Evolutionary conservation across 2,888 invertebrate species (phyloP).

Genomic region (Drosophila macrospina): DNA sequence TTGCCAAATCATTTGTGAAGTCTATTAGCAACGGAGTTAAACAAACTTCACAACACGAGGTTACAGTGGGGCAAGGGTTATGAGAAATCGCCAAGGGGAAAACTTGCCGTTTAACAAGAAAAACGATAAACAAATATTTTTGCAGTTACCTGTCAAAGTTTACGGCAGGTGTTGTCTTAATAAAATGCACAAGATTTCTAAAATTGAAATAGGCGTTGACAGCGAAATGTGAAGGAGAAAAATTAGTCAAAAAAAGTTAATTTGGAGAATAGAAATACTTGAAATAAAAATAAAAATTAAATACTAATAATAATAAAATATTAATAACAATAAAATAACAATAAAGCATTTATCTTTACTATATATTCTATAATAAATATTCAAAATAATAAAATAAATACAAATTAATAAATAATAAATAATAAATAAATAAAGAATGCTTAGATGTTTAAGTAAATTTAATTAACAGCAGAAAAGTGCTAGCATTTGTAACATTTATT

Average conservation of each 20-base stretch:
- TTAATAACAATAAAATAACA: too few species aligned
- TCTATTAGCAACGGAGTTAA: conserved; percentile 68
- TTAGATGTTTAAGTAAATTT: too few species aligned
- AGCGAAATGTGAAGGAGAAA: background rate
- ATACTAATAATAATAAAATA: too few species aligned
- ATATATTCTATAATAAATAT: too few species aligned
- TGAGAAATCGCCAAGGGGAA: background rate
- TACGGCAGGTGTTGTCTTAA: conserved; percentile 5
- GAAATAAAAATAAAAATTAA: background rate
- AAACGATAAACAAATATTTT: background rate
- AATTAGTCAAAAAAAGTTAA: background rate
- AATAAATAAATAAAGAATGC: too few species aligned
- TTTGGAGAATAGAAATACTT: background rate
- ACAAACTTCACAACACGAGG: conserved; percentile 53
- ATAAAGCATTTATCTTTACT: too few species aligned
- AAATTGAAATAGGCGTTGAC: background rate
- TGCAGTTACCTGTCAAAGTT: conserved; percentile 5
- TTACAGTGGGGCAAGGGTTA: conserved; percentile 38
- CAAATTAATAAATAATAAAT: too few species aligned
- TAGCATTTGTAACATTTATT: too few species aligned
- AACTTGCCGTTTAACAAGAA: too few species aligned
- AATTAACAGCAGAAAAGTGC: too few species aligned
- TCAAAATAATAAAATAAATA: too few species aligned
- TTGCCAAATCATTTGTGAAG: conserved; percentile 73
- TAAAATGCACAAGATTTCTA: background rate